Evolutionary conservation across 2,113 vertebrate species (phyloP).

Genomic region (Eolophus roseicapilla): DNA sequence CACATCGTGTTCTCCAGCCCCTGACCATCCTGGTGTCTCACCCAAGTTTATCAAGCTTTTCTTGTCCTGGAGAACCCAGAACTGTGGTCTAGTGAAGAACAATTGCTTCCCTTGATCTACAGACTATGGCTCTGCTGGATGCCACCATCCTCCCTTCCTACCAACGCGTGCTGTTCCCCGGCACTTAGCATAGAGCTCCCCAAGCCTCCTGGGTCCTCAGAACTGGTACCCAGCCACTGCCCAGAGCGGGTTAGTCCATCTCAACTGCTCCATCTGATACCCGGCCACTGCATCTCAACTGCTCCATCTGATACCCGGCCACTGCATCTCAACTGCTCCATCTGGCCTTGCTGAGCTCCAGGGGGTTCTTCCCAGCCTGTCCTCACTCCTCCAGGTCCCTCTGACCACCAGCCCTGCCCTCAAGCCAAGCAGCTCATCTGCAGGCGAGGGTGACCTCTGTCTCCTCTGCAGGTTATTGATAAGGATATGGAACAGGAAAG

Average conservation of each 20-base stretch:
- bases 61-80: not conserved
- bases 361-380: not conserved
- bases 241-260: not conserved
- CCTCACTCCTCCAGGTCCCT: not conserved
- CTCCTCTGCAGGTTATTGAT: not conserved
- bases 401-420: not conserved
- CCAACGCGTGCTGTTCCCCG: not conserved
- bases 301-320: not conserved
- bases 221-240: too few relatives aligned
- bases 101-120: not conserved
- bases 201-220: not conserved
- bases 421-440: not conserved
- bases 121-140: fast-evolving
- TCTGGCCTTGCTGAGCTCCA: not conserved
- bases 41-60: not conserved
- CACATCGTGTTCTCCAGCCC: not conserved
- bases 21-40: not conserved
- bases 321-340: fast-evolving
- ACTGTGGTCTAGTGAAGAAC: not conserved
- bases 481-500: not conserved
- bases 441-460: not conserved
- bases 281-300: fast-evolving
- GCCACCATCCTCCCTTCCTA: not conserved
- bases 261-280: fast-evolving
- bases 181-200: not conserved